phyloP scores from a whole-genome alignment of 2,797 vertebrate species.

The Dryobates pubescens region DNA sequence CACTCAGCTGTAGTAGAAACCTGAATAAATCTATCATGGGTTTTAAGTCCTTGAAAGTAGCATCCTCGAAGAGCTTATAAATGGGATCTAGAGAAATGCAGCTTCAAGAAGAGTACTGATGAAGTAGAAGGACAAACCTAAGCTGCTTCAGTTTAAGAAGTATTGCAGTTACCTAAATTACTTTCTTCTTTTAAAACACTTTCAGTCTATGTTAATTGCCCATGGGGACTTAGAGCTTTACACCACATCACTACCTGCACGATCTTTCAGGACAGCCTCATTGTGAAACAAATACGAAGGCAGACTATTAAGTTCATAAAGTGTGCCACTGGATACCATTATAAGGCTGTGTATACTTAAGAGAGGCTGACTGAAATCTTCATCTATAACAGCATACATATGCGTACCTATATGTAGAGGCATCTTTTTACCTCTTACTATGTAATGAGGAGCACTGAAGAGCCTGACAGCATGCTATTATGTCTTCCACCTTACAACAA shows the following conservation, averaged over 20 bases:
- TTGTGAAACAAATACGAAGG: background rate
- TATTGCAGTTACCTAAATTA: background rate
- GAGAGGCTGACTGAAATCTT: background rate
- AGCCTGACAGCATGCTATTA: background rate
- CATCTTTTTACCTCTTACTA: background rate
- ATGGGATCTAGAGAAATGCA: background rate
- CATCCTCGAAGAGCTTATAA: background rate
- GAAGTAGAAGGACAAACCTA: background rate
- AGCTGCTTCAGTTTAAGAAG: background rate
- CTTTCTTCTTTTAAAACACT: background rate
- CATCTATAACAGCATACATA: background rate
- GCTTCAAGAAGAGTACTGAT: background rate
- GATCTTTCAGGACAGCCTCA: background rate
- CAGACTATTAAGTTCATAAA: background rate
- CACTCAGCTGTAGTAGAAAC: background rate
- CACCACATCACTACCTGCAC: background rate
- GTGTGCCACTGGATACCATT: background rate
- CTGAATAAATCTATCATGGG: background rate
- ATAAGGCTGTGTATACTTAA: background rate
- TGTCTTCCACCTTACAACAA: background rate
- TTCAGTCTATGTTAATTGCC: background rate
- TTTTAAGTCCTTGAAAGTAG: background rate
- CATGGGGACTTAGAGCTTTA: background rate
- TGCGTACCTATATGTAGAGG: accelerated
- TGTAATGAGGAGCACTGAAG: background rate